Base-by-base conservation (phyloP, 2,888 invertebrate genomes). In the Epinotia demarniana region DNA sequence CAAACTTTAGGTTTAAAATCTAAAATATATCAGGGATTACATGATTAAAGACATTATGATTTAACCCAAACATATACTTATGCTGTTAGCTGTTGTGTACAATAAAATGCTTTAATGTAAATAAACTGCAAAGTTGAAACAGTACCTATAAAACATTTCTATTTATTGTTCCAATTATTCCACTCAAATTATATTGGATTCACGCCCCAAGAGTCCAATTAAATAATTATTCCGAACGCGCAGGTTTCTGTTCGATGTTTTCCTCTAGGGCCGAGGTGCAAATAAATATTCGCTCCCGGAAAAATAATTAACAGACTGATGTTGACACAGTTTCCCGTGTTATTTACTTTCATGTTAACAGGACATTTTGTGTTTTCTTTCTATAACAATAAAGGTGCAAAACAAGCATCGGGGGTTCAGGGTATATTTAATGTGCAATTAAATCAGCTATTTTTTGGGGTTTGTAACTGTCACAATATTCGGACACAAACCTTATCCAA, bases 221-320 rank as follows among this genome's bases (percentile, higher is more conserved):
- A 67, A 61, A 39, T 72, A 60, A 72, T 73, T 73, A 67, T 66
- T 66, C 64, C 19, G 66, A 72, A 46, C 55, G 71, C 66, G 60
- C 60, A 60, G 64, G 64, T 58, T 58, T 16, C 63, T 16, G 18
- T 43, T 23, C 19, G 49, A 27, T 58, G 19, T 16, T 46, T 39
- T 61, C 73, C 67, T 60, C 60, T 53, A 33, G 67, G 49, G 49
- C n/a, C n/a, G 66, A 73, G 49, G 60, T 73, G 60, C 60, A 66
- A 73, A 67, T 67, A 73, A 73, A 67, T 73, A 49, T 73, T 72
- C 58, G n/a, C 60, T 58, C 33, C 58, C 60, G 60, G 73, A 43
- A 73, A 67, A 61, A 73, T 67, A 67, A 69, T 69, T 60, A 69
- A 67, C 18, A 18, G 39, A 23, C 57, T 39, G 58, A 61, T 67